Base-by-base conservation (phyloP, 2,113 vertebrate genomes). In the Deroptyus accipitrinus region DNA sequence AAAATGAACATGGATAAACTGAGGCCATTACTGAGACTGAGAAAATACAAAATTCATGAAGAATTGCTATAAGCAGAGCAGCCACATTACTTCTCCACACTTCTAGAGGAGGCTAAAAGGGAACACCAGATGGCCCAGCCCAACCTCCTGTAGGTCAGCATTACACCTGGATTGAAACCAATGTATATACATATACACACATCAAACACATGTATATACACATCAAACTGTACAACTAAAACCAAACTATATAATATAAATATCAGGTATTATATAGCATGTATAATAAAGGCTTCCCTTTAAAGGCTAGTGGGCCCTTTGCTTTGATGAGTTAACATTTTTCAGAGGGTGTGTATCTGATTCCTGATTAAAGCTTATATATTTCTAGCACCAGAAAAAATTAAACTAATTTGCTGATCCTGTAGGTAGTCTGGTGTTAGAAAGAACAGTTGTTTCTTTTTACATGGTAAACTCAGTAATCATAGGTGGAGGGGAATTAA, bases 251-350 rank as follows among this genome's bases (percentile, higher is more conserved):
- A 81, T 72, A 88, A 67, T 81, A 84, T 95, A 96, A 96, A 95
- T 92, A 96, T 91, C 86, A 75, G 66, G 51, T 85, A 95, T 88
- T 95, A 92, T 82, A 64, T 13, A 90, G 35, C 64, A 68, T 16
- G 37, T 86, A 87, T 94, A 95, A 94, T 94, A 94, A 87, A 85
- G 24, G 39, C 44, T 84, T 87, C 91, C 90, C 78, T 94, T 95
- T 92, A 91, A 95, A 91, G 79, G 72, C 35, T 68, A 92, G 42
- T 91, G 64, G 28, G 69, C 18, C 59, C 49, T 89, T 82, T 76
- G 49, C 95, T 96, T 96, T 96, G 96, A 96, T 95, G 94, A 95
- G 13, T 88, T 91, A 94, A 93, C 82, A 42, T 92, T 92, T 95
- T 96, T 96, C 62, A 91, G 77, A 94, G 94, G 92, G 95, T 64